A percentile compares a stretch with the other conserved stretches of the same genome.
Evolutionary conservation across 2,888 invertebrate genomes (phyloP).

Genomic region (Eilema sororculum): DNA sequence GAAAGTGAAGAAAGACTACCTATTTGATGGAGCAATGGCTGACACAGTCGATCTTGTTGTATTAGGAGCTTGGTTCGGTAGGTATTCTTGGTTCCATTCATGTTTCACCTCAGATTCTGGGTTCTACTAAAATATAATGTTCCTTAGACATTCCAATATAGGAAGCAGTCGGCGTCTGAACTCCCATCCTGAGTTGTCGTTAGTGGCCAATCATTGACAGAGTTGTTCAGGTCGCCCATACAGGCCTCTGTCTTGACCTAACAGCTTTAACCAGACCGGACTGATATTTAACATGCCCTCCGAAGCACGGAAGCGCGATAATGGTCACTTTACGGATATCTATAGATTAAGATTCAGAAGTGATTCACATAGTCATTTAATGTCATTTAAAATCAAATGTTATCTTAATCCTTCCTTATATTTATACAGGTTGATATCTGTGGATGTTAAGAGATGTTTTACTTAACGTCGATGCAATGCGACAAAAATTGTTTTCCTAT

Average conservation of each 20-base stretch:
- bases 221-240: no score
- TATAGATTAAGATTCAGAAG: not conserved
- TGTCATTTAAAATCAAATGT: not conserved
- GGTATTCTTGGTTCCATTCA: no score
- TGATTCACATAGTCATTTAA: not conserved
- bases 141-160: no score
- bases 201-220: no score
- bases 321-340: not conserved
- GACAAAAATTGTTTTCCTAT: not conserved
- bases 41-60: slow-evolving; percentile 98
- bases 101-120: no score
- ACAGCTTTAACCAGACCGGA: no score
- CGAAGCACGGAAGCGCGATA: no score
- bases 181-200: no score
- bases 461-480: not conserved
- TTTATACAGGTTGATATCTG: not conserved
- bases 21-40: slow-evolving; percentile 97
- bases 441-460: not conserved
- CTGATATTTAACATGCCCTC: no score
- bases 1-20: slow-evolving; percentile 98
- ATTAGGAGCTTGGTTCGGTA: slow-evolving; percentile 97
- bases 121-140: no score
- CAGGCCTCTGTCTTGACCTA: no score
- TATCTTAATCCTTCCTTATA: not conserved
- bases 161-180: no score